Base-by-base conservation (phyloP, 2,888 invertebrate genomes). In the Tetragnatha montana region DNA sequence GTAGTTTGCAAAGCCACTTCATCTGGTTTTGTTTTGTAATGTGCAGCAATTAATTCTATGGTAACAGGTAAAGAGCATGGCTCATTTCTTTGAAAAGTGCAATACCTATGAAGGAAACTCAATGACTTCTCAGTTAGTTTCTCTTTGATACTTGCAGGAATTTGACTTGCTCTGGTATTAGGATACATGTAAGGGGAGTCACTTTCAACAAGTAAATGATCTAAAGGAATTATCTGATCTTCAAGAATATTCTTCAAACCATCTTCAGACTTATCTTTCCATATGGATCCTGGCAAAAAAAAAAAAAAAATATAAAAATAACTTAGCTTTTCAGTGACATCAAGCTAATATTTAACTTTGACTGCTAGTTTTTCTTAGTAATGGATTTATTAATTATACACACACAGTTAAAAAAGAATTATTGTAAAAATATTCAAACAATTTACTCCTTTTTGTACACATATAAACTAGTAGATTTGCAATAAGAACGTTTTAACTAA, bases 111-210 rank as follows among this genome's bases (percentile, higher is more conserved):
- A 92, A 97, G 95, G 94, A 96, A 97, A 92, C 95, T 96, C 95
- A 96, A 95, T 69, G 97, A 97, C 93, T 97, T 95, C 94, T 97
- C 97, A 47, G 98, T 97, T 90, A 98, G 95, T 91, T 96, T 96
- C 93, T 97, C 96, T 94, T 97, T 97, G 22, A 98, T 96, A 93
- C 97, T 96, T 92, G 96, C 94, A 75, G 98, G 97, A 93, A 98
- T 94, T 94, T 98, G 98, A 51, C 98, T 97, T 91, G 98, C 98
- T 93, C 98, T 95, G 91, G 97, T 97, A 94, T 98, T 97, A 3
- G 98, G 98, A 93, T 97, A 98, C 98, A 98, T 98, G 93, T 98
- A 98, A 1, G 98, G 98, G 0, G 98, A 96, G 94, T 98, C 98
- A 0, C 98, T 98, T 94, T 98, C 98, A 7, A 98, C 96, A 88